These are phyloP conservation scores for Phenganax subtilis DNA, from an alignment of 92 coral and sea anemone species.

Conservation along the genomic window DNA sequence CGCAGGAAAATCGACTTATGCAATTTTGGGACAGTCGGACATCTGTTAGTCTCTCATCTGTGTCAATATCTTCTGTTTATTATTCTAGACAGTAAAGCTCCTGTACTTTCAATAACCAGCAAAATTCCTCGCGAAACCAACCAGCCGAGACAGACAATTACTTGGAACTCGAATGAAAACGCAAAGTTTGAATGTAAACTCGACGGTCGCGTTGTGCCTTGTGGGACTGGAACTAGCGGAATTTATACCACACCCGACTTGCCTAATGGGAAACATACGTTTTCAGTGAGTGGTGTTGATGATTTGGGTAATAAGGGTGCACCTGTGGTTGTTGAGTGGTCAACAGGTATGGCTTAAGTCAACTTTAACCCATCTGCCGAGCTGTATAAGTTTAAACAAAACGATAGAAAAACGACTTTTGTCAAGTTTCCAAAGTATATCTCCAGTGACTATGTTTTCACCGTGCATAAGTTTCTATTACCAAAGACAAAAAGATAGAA, in stretches of 20 bases:
- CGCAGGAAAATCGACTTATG: no score
- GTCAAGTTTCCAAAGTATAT: no score
- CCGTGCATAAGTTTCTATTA: no score
- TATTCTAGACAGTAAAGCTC: not conserved
- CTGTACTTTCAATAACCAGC: constrained; percentile 1
- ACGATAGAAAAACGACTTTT: no score
- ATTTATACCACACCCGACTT: not conserved
- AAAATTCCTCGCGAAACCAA: not conserved
- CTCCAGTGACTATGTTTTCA: no score
- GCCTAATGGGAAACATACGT: constrained; percentile 22
- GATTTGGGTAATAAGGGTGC: constrained; percentile 14
- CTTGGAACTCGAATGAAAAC: not conserved
- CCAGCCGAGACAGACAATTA: constrained; percentile 13
- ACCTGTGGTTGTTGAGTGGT: not conserved
- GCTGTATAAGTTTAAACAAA: no score
- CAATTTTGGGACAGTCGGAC: no score
- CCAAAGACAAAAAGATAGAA: no score
- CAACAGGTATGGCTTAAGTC: constrained; percentile 4
- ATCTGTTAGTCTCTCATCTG: not conserved
- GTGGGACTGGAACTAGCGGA: not conserved
- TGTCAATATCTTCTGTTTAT: not conserved
- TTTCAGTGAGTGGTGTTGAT: constrained; percentile 7
- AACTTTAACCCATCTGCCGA: no score
- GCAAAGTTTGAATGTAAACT: constrained; percentile 8
- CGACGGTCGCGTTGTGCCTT: not conserved